These are phyloP conservation scores for Drosophila virilis DNA, from an alignment of 1,140 invertebrate species.

Conservation along the genomic window DNA sequence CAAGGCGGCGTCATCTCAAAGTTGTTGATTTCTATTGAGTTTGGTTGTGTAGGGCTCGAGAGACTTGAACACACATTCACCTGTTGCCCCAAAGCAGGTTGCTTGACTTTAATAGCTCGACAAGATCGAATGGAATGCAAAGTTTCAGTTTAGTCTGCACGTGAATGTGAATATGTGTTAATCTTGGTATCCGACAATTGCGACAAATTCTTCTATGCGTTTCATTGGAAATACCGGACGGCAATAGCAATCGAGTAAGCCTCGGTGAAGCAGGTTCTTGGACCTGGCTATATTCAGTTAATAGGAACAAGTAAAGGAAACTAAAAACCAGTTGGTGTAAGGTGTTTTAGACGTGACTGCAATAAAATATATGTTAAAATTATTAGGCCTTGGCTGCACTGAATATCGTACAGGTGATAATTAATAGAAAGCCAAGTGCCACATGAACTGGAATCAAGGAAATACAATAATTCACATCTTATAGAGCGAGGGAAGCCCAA, in stretches of 20 bases:
- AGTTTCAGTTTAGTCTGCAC: slow-evolving; percentile 4
- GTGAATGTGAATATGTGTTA: slow-evolving; percentile 34
- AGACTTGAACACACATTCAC: slow-evolving; percentile 25
- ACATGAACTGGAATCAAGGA: too few species aligned
- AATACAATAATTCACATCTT: too few species aligned
- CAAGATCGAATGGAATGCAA: neutral
- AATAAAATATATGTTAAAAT: slow-evolving; percentile 17
- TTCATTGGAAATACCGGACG: slow-evolving; percentile 42
- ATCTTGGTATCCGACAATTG: slow-evolving; percentile 58
- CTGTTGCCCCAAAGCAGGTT: slow-evolving; percentile 65
- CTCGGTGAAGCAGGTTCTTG: slow-evolving; percentile 2
- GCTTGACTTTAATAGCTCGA: slow-evolving; percentile 37
- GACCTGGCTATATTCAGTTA: slow-evolving; percentile 23
- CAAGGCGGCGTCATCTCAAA: slow-evolving; percentile 14
- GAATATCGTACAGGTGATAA: neutral
- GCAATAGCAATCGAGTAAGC: slow-evolving; percentile 19
- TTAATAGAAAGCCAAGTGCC: neutral
- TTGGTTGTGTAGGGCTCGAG: slow-evolving; percentile 33
- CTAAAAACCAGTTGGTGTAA: slow-evolving; percentile 56
- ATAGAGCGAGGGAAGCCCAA: too few species aligned
- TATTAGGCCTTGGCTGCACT: neutral
- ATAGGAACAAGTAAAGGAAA: slow-evolving; percentile 23
- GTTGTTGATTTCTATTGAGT: slow-evolving; percentile 27
- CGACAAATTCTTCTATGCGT: slow-evolving; percentile 55
- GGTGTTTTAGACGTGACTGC: slow-evolving; percentile 46